Base-by-base conservation (phyloP, 2,888 invertebrate genomes). In the Boloria selene region DNA sequence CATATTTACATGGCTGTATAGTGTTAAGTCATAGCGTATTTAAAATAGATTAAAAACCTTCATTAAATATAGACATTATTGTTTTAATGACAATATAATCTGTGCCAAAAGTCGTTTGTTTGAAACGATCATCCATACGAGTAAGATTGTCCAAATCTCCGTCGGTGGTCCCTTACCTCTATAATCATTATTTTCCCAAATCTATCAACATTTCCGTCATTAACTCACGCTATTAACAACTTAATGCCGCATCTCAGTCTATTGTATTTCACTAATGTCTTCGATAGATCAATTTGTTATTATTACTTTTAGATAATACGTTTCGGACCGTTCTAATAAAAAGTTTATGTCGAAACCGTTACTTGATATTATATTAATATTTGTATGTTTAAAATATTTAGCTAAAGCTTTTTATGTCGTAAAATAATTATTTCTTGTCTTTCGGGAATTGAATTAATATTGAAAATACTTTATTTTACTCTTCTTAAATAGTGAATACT, bases 121-220 rank as follows among this genome's bases (percentile, higher is more conserved):
- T 22, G 22, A 22, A 1, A 22, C 22, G 22, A 56, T 51, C 44
- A 52, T 55, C 45, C 59, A 56, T 13, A 55, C 17, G 7, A 49
- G 51, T 45, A 61, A 70, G 75, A 59, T 38, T 38, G 2, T 38
- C 10, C 1, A 38, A 38, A 38, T 38, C 7, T 38, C 67, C 75
- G 72, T 68, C 69, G 75, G 75, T 74, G 76, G 74, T 72, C 75
- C 51, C 42, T 65, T 16, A 55, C 63, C 10, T 66, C 73, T 74
- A 65, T 77, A 74, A 79, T 76, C 73, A 76, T 74, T 72, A 72
- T 75, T 73, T 75, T 76, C 74, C 75, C 74, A 73, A 76, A 78
- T 77, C 73, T 65, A 68, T 65, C 64, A 70, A 63, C 60, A 42
- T 52, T 61, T 59, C 68, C 65, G 70, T 72, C 58, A 66, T 70